Evolutionary conservation across 2,113 vertebrate species (phyloP).

Genomic region (Labrus mixtus): DNA sequence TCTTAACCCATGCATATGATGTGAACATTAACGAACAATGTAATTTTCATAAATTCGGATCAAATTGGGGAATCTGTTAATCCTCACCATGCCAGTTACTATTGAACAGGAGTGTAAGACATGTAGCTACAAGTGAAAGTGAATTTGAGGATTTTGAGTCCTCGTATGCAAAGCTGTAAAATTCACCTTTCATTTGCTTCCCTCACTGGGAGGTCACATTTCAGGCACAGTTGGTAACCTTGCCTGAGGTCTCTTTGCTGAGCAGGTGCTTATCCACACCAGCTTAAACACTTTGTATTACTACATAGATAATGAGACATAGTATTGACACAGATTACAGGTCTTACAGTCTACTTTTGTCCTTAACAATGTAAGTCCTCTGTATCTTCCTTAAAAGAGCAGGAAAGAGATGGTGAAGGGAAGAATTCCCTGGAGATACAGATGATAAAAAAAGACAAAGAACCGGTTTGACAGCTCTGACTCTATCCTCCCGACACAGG

Average conservation of each 20-base stretch:
- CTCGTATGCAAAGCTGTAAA: neutral
- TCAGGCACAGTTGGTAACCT: constrained; percentile 23
- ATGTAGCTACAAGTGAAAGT: neutral
- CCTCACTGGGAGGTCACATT: constrained; percentile 32
- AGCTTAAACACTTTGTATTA: neutral
- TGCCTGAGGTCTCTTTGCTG: neutral
- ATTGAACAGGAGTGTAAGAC: too few species aligned
- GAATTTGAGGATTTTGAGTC: neutral
- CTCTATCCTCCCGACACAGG: constrained; percentile 41
- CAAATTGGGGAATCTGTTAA: too few species aligned
- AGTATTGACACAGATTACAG: constrained; percentile 8
- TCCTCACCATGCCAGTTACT: too few species aligned
- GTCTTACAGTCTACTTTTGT: neutral
- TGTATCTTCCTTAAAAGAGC: constrained; percentile 33
- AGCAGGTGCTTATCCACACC: constrained; percentile 31
- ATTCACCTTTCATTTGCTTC: neutral
- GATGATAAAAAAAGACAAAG: constrained; percentile 49
- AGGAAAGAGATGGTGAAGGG: constrained; percentile 46
- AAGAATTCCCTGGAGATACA: constrained; percentile 51
- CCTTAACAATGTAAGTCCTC: neutral
- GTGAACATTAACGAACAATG: too few species aligned
- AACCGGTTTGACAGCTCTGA: constrained; percentile 69
- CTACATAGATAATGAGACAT: neutral
- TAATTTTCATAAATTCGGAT: too few species aligned
- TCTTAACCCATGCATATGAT: too few species aligned